A percentile compares a stretch with the other conserved stretches of the same genome.
These are phyloP conservation scores for Reticulitermes lucifugus DNA, from an alignment of 2,888 invertebrate species.

Conservation along the genomic window DNA sequence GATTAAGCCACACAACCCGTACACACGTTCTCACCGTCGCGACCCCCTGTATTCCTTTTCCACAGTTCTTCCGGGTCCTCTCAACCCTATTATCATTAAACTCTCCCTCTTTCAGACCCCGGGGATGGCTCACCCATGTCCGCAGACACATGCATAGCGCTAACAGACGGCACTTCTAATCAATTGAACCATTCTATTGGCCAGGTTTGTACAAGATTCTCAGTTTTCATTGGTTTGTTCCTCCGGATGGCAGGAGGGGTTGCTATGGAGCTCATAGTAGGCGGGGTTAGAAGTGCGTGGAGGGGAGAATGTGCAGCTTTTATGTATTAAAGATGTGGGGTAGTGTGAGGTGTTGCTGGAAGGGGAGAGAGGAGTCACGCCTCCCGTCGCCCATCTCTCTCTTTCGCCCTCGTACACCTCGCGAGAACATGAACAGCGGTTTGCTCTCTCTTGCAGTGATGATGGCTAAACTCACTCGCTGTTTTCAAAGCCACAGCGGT, in stretches of 20 bases:
- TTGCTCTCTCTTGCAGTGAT: not conserved
- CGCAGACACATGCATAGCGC: not conserved
- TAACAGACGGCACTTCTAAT: not conserved
- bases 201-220: not conserved
- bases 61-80: not conserved
- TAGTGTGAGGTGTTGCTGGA: not conserved
- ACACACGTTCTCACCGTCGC: not conserved
- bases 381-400: not conserved
- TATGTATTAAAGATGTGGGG: not conserved
- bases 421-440: not conserved
- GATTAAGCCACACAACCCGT: constrained; percentile 1
- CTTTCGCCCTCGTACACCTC: not conserved
- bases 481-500: constrained; percentile 17
- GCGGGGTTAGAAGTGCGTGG: constrained; percentile 22
- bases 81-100: not conserved
- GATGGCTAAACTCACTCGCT: not conserved
- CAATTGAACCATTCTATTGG: constrained; percentile 22
- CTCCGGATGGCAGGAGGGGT: constrained; percentile 10
- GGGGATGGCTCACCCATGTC: not conserved
- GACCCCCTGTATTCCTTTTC: not conserved
- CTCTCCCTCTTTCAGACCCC: not conserved
- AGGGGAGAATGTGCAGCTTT: not conserved
- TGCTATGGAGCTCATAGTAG: constrained; percentile 30
- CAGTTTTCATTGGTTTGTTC: constrained; percentile 49
- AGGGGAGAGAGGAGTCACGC: constrained; percentile 20